Evolutionary conservation across 1,140 invertebrate species (phyloP), one percentile per base, ranked within the genome.

Genomic region (Daktulosphaira vitifoliae): DNA sequence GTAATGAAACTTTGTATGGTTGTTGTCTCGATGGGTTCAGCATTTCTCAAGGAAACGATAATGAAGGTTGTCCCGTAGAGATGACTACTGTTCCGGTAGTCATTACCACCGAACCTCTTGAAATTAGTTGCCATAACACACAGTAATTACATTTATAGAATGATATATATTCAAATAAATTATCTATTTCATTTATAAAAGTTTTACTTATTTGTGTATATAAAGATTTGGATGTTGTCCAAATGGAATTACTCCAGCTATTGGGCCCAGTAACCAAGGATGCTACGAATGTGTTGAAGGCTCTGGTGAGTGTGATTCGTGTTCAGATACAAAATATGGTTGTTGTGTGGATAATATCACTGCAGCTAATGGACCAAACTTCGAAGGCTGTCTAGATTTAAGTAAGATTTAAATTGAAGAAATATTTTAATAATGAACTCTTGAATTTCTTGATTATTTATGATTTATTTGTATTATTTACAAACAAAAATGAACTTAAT

Each of bases 321-420:
- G 62, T 42, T 39, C 37, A 13, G 62, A 65, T 50, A 65, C 62
- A 6, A 13, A 7, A 25, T 65, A 18, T 33, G 67, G 67, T 20
- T 96, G 92, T 73, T 96, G 92, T 73, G 88, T 89, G 2, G 90
- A 96, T 74, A 83, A 80, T 46, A 80, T 73, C 78, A 91, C 75
- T 80, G 83, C 65, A 74, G 85, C 73, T 80, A 84, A 62, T 71
- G 86, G 91, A 44, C 80, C 83, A 3, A 80, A 88, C 53, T 88
- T 79, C 69, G 79, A 84, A 71, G 92, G 90, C 4, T 96, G 92
- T 73, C 80, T 81, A 0, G 65, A 66, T 44, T 25, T 16, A 8
- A 16, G 50, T 44, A 33, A 11, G 11, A 33, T 11, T 33, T 33
- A 33, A 33, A 33, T 11, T 6, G 29, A 6, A 33, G 29, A 33